phyloP scores from a whole-genome alignment of 2,797 vertebrate species.

The Neosilurus mollespiculum region DNA sequence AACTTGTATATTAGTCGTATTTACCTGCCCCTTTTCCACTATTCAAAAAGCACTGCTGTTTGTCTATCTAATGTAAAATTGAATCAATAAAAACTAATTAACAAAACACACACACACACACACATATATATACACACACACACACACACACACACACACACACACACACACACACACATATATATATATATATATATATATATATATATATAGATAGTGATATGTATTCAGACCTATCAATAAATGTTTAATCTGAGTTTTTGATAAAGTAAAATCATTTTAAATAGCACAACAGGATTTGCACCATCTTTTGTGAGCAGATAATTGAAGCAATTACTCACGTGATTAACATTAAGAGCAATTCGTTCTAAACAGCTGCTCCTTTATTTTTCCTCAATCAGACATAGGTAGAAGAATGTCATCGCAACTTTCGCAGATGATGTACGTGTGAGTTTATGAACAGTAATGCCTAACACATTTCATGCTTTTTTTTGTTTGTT shows the following conservation, averaged over 20 bases:
- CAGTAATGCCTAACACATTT: conserved; percentile 42
- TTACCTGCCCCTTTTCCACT: too few species aligned
- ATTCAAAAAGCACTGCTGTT: too few species aligned
- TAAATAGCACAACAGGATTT: neutral
- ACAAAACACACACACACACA: too few species aligned
- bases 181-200: too few species aligned
- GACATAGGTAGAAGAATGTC: conserved; percentile 33
- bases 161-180: too few species aligned
- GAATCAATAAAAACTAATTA: too few species aligned
- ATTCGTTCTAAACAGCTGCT: conserved; percentile 47
- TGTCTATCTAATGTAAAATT: too few species aligned
- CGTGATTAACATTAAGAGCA: conserved; percentile 1
- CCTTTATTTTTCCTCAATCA: conserved; percentile 14
- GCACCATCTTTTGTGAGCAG: neutral
- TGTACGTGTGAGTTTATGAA: conserved; percentile 36
- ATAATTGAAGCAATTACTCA: conserved; percentile 41
- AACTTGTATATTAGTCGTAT: too few species aligned
- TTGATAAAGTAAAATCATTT: neutral
- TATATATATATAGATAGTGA: too few species aligned
- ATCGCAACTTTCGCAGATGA: conserved; percentile 14
- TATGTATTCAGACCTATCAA: neutral
- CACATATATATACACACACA: too few species aligned
- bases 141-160: too few species aligned
- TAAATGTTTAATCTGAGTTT: neutral
- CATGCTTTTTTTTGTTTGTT: conserved; percentile 28